phyloP scores from a whole-genome alignment of 2,888 invertebrate species.

The Drosophila planitibia region DNA sequence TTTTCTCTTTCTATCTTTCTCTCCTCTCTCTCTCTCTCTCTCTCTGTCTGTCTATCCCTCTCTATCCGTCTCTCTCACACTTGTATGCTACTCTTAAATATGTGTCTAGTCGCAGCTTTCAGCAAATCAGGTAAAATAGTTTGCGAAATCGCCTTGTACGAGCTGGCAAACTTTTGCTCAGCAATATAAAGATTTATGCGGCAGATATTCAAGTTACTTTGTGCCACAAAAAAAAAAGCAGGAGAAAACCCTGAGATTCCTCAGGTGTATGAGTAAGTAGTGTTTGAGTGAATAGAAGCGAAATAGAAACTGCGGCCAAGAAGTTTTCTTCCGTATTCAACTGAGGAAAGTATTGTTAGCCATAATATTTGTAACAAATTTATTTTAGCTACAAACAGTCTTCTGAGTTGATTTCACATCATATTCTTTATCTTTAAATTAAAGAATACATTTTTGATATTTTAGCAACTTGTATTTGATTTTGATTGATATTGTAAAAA shows the following conservation, averaged over 20 bases:
- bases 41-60: not conserved
- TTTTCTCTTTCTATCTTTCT: not conserved
- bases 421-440: not conserved
- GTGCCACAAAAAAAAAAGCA: not conserved
- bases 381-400: not conserved
- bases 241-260: conserved; percentile 7
- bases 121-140: conserved; percentile 75
- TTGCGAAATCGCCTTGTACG: conserved; percentile 49
- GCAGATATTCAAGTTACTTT: conserved; percentile 53
- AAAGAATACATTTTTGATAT: not conserved
- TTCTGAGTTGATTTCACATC: not conserved
- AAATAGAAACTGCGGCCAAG: not conserved
- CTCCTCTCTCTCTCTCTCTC: not conserved
- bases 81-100: conserved; percentile 34
- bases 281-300: not conserved
- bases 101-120: conserved; percentile 40
- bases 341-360: not conserved
- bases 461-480: not conserved
- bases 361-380: not conserved
- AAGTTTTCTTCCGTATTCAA: not conserved
- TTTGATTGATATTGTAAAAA: not conserved
- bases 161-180: conserved; percentile 47
- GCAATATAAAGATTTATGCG: conserved; percentile 65
- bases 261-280: conserved; percentile 26
- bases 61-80: not conserved